These are phyloP conservation scores for Ichneumoninae sp. DNA, from an alignment of 2,888 invertebrate species.

Conservation along the genomic window DNA sequence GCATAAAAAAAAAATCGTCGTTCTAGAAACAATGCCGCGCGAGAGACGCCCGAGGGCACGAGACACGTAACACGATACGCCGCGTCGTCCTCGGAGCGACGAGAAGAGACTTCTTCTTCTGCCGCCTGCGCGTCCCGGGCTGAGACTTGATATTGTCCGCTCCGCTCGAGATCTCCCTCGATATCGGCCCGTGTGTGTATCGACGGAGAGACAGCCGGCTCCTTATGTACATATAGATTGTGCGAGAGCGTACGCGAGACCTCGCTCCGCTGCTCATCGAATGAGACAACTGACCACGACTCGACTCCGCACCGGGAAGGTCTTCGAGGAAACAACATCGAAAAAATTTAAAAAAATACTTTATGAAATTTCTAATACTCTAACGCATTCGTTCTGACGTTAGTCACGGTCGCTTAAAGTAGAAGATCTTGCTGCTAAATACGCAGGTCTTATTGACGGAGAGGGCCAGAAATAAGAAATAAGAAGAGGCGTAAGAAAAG, in stretches of 20 bases:
- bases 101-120: conserved; percentile 32
- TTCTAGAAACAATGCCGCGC: conserved; percentile 59
- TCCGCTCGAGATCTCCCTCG: conserved; percentile 30
- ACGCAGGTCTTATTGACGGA: too few species aligned
- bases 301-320: background rate
- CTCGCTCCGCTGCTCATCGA: conserved; percentile 61
- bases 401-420: too few species aligned
- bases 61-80: conserved; percentile 64
- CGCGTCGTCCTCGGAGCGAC: conserved; percentile 56
- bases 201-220: conserved; percentile 31
- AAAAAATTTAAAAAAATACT: background rate
- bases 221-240: background rate
- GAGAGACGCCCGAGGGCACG: conserved; percentile 47
- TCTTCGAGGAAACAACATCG: conserved; percentile 21
- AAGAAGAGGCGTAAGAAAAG: too few species aligned
- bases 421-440: too few species aligned
- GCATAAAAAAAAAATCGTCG: conserved; percentile 18
- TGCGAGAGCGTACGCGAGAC: background rate
- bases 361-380: background rate
- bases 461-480: too few species aligned
- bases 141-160: background rate
- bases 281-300: conserved; percentile 63
- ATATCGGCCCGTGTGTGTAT: conserved; percentile 43
- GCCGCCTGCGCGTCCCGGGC: background rate
- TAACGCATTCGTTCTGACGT: background rate